Evolutionary conservation across 2,113 vertebrate species (phyloP).

Genomic region (Raja brachyura): DNA sequence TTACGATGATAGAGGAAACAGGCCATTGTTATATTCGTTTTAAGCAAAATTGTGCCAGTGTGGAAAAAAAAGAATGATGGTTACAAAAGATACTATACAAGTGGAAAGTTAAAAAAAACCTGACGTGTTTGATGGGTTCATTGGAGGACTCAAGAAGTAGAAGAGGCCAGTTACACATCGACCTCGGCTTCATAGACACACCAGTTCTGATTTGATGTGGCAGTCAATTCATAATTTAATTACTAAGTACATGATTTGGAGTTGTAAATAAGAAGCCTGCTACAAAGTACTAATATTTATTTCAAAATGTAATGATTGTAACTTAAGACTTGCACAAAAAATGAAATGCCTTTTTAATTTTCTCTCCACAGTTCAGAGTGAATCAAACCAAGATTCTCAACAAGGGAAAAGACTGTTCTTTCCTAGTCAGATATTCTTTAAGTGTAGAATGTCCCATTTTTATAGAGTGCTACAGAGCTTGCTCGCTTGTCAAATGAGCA

Average conservation of each 20-base stretch:
- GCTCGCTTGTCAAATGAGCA: neutral
- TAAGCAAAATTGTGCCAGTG: too few relatives aligned
- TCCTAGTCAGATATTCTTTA: neutral
- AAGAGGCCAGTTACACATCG: neutral
- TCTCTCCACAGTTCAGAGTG: neutral
- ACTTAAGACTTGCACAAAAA: neutral
- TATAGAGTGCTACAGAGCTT: neutral
- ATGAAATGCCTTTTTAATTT: neutral
- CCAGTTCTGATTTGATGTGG: neutral
- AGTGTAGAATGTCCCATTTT: neutral
- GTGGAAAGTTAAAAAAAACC: too few relatives aligned
- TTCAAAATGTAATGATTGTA: neutral
- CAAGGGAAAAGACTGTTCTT: neutral
- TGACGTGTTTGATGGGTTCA: neutral
- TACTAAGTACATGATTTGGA: neutral
- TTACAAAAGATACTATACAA: too few relatives aligned
- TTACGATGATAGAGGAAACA: too few relatives aligned
- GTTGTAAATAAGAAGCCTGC: neutral
- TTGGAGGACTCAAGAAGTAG: neutral
- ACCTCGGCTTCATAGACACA: neutral
- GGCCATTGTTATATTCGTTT: too few relatives aligned
- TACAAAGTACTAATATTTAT: neutral
- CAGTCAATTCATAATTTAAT: neutral
- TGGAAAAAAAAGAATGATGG: too few relatives aligned
- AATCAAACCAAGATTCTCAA: neutral